A percentile compares a stretch with the other conserved stretches of the same genome.
These are phyloP conservation scores for Philopotamus ludificatus DNA, from an alignment of 1,140 invertebrate genomes.

Conservation along the genomic window DNA sequence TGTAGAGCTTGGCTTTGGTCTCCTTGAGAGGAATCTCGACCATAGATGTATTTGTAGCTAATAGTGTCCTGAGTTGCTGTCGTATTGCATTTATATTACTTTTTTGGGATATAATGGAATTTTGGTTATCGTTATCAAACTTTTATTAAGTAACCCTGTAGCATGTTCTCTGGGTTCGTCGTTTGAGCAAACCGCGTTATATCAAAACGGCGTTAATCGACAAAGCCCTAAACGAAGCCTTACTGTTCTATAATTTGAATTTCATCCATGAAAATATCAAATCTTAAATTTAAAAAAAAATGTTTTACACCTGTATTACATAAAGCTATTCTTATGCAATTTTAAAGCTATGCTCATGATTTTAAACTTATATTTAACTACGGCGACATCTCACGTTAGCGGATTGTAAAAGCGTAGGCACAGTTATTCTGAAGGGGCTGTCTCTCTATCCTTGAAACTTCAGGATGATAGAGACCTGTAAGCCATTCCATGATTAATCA, in stretches of 20 bases:
- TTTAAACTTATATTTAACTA: not conserved
- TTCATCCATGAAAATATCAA: not conserved
- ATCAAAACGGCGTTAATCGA: too few relatives aligned
- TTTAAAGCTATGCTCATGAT: not conserved
- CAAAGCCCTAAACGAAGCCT: too few relatives aligned
- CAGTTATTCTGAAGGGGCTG: constrained; percentile 5
- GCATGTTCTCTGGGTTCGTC: too few relatives aligned
- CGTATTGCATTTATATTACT: too few relatives aligned
- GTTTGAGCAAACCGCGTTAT: too few relatives aligned
- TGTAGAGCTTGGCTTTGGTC: too few relatives aligned
- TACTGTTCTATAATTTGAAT: not conserved
- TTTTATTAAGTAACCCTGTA: too few relatives aligned
- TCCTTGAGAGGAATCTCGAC: too few relatives aligned
- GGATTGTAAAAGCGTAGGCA: constrained; percentile 11
- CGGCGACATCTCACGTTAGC: not conserved
- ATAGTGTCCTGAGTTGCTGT: too few relatives aligned
- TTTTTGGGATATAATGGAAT: too few relatives aligned
- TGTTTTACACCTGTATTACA: not conserved
- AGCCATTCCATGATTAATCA: not conserved
- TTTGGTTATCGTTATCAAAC: too few relatives aligned
- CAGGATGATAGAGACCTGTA: not conserved
- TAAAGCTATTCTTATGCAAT: not conserved
- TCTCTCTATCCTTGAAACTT: constrained; percentile 19
- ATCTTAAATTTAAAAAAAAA: not conserved
- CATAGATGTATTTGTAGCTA: too few relatives aligned